phyloP scores from a whole-genome alignment of 2,888 invertebrate genomes.

The Acleris emargana region DNA sequence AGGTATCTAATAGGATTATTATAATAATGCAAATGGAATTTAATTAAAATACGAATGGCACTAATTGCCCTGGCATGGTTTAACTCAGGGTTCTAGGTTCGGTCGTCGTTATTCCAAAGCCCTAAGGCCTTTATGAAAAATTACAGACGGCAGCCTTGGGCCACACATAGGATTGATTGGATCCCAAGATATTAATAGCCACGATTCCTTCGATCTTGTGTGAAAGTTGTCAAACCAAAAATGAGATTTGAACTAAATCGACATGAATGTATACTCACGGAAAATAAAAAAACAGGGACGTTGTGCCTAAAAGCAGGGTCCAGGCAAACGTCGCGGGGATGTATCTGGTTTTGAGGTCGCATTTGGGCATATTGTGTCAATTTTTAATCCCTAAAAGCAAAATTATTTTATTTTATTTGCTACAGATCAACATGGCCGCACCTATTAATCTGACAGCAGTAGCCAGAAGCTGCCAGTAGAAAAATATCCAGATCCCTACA shows the following conservation, averaged over 20 bases:
- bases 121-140: constrained; percentile 17
- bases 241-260: constrained; percentile 66
- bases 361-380: constrained; percentile 94
- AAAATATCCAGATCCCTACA: constrained; percentile 28
- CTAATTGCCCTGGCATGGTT: constrained; percentile 45
- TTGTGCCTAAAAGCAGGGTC: constrained; percentile 96
- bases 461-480: constrained; percentile 52
- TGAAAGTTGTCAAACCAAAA: constrained; percentile 81
- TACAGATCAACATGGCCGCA: constrained; percentile 86
- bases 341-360: constrained; percentile 97
- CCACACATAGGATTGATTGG: constrained; percentile 35
- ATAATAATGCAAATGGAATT: constrained; percentile 17
- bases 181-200: constrained; percentile 71
- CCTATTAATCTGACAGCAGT: constrained; percentile 78
- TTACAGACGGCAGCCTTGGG: constrained; percentile 4
- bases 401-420: constrained; percentile 77
- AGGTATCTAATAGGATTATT: constrained; percentile 16
- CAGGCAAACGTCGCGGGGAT: constrained; percentile 99
- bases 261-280: constrained; percentile 92
- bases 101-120: constrained; percentile 13
- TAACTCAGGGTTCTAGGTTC: constrained; percentile 49
- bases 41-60: constrained; percentile 34
- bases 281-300: constrained; percentile 97
- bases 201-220: constrained; percentile 68
- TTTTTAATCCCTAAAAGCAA: constrained; percentile 77